A percentile compares a stretch with the other conserved stretches of the same genome.
Evolutionary conservation across 2,113 vertebrate species (phyloP).

Genomic region (Zapus hudsonius): DNA sequence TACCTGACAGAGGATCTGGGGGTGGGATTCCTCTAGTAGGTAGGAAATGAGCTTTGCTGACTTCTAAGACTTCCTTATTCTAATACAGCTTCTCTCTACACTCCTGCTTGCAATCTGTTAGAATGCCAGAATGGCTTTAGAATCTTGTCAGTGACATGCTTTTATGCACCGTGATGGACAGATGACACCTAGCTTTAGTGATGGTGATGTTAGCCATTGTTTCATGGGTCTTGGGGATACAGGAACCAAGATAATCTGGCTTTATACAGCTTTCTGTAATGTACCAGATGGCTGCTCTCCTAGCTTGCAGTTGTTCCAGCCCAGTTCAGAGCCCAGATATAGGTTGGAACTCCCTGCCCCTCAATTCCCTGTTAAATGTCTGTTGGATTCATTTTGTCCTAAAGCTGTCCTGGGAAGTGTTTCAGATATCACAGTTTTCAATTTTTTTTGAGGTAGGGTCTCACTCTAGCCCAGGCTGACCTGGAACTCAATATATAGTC

Average conservation of each 20-base stretch:
- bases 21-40: background rate
- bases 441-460: too few relatives aligned
- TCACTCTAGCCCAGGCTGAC: too few relatives aligned
- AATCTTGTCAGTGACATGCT: background rate
- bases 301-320: background rate
- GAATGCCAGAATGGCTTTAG: background rate
- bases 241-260: background rate
- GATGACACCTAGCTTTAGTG: background rate
- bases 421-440: too few relatives aligned
- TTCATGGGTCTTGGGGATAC: background rate
- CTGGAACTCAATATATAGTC: too few relatives aligned
- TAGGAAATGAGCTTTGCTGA: conserved; percentile 30
- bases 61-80: background rate
- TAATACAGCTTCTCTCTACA: background rate
- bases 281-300: background rate
- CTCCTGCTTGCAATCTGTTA: background rate
- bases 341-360: background rate
- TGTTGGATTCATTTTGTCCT: background rate
- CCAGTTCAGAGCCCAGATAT: background rate
- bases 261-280: background rate
- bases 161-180: background rate
- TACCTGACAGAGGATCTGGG: conserved; percentile 30
- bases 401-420: background rate
- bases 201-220: background rate
- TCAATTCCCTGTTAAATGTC: background rate